Evolutionary conservation across 2,888 invertebrate genomes (phyloP), one percentile per base, ranked within the genome.

Genomic region (Temnothorax rugatulus): DNA sequence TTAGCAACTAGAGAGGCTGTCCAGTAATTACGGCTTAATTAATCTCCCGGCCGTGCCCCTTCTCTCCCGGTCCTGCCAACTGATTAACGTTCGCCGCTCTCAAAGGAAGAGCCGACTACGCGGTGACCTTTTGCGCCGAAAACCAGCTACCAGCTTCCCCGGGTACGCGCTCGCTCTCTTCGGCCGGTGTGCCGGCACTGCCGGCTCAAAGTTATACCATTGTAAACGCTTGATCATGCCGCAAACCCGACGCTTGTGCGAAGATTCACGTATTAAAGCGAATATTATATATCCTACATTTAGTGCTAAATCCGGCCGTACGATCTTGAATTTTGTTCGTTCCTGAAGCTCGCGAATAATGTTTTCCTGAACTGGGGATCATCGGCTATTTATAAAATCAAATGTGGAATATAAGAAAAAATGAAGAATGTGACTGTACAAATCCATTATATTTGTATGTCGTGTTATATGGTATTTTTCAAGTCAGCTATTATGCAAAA

Each of bases 1-100:
- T 94, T 94, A 94, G 93, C 92, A 91, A 91, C 92, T 90, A 91
- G 91, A 93, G 92, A 92, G 93, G 92, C 93, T 93, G 93, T 92
- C 93, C 93, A 91, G 93, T 94, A 94, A 94, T 94, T 94, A 94
- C 92, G 91, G 94, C 93, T 93, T 94, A 94, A 94, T 94, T 94
- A 94, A 94, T 94, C 93, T 93, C 91, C 91, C 89, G 90, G 90
- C 90, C 91, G 91, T 91, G 91, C 91, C 87, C 90, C 82, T 86
- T 84, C 87, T 90, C 91, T 81, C 57, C 47, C 47, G 79, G 71
- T 79, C 79, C 73, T 79, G 79, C 73, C 59, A 92, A 92, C 93
- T 93, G 93, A 93, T 93, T 93, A 93, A 92, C 91, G 91, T 71
- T 88, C 90, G 86, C 88, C 85, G 69, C 86, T 87, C 86, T 91